Evolutionary conservation across 2,113 vertebrate genomes (phyloP).

Genomic region (Hydrochoerus hydrochaeris): DNA sequence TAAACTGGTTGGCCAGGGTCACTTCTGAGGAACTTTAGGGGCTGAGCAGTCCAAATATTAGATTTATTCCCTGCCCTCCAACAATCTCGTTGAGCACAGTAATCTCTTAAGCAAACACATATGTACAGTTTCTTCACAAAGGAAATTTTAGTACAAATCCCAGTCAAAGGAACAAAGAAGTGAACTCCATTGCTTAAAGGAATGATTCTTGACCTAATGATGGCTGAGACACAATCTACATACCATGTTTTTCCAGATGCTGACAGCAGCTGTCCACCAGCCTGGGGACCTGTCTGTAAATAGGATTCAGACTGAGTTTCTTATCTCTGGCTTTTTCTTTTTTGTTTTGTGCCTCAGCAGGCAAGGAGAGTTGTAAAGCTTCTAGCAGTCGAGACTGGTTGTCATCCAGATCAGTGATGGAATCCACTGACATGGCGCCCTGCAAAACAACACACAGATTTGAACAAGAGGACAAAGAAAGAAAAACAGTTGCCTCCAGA

Average conservation of each 20-base stretch:
- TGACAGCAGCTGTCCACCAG: conserved; percentile 98
- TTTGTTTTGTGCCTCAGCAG: conserved; percentile 92
- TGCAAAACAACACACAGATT: conserved; percentile 82
- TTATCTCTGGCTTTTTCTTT: conserved; percentile 95
- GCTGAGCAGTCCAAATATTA: background rate
- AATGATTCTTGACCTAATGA: background rate
- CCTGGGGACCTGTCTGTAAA: conserved; percentile 97
- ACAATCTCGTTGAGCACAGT: background rate
- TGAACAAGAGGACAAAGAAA: conserved; percentile 21
- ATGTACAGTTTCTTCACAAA: conserved; percentile 29
- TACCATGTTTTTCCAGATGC: conserved; percentile 97
- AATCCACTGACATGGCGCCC: conserved; percentile 99
- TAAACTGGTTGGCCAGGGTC: background rate
- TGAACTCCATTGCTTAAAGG: background rate
- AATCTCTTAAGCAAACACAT: conserved; percentile 22
- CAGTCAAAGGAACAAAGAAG: background rate
- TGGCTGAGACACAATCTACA: conserved; percentile 58
- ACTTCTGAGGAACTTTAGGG: background rate
- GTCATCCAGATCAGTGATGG: conserved; percentile 98
- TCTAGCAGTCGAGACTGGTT: conserved; percentile 96
- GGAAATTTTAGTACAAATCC: background rate
- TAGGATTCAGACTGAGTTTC: conserved; percentile 98
- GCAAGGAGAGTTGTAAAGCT: conserved; percentile 97
- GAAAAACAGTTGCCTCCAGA: background rate
- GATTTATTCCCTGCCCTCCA: background rate